A percentile compares a stretch with the other conserved stretches of the same genome.
phyloP scores from a whole-genome alignment of 2,888 invertebrate species.

The Lamproptera curius region DNA sequence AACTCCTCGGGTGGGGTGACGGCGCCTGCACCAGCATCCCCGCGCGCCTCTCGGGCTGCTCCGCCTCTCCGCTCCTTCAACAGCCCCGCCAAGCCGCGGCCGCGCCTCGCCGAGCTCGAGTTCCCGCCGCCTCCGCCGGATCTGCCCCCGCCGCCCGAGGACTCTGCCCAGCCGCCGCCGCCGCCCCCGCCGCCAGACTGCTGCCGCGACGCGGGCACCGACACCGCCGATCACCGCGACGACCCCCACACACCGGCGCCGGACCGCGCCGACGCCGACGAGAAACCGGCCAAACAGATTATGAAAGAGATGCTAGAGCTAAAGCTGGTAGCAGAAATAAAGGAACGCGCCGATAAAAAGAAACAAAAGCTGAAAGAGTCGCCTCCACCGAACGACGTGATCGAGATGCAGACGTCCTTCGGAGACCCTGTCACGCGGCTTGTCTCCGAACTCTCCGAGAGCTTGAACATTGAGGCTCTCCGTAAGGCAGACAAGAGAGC shows the following conservation, averaged over 20 bases:
- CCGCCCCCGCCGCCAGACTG: slow-evolving; percentile 71
- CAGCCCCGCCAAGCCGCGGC: slow-evolving; percentile 85
- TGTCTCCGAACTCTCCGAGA: slow-evolving; percentile 91
- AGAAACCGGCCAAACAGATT: slow-evolving; percentile 57
- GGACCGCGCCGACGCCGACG: slow-evolving; percentile 69
- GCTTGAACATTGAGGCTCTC: slow-evolving; percentile 82
- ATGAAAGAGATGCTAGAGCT: slow-evolving; percentile 91
- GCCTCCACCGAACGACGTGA: slow-evolving; percentile 45
- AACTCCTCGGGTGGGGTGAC: slow-evolving; percentile 92
- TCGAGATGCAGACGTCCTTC: slow-evolving; percentile 51
- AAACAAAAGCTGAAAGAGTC: slow-evolving; percentile 76
- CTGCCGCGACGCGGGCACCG: slow-evolving; percentile 83
- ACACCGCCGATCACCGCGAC: slow-evolving; percentile 79
- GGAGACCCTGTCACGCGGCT: slow-evolving; percentile 88
- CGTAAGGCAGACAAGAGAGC: slow-evolving; percentile 48
- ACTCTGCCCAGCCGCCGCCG: slow-evolving; percentile 66
- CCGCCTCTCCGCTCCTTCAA: slow-evolving; percentile 78
- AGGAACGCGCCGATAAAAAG: slow-evolving; percentile 85
- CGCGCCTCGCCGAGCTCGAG: slow-evolving; percentile 88
- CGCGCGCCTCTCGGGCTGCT: slow-evolving; percentile 54
- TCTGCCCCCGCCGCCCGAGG: slow-evolving; percentile 87
- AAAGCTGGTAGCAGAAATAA: slow-evolving; percentile 90
- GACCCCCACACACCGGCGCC: slow-evolving; percentile 55
- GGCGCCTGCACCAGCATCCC: slow-evolving; percentile 70
- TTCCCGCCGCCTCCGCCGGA: slow-evolving; percentile 92